A percentile compares a stretch with the other conserved stretches of the same genome.
phyloP scores from a whole-genome alignment of 2,113 vertebrate species.

The Nanger granti region DNA sequence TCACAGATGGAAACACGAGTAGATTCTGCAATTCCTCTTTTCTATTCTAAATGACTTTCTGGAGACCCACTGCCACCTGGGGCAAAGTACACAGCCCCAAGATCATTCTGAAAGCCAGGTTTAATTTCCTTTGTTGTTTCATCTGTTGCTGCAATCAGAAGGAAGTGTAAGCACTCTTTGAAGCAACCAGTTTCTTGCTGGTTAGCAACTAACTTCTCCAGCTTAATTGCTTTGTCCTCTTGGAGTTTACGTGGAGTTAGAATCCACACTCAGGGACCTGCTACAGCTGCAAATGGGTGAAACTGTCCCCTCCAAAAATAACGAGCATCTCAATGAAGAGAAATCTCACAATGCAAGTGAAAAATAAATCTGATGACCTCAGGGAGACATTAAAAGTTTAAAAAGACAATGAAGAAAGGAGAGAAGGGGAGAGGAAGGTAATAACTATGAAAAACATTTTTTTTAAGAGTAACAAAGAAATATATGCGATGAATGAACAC shows the following conservation, averaged over 20 bases:
- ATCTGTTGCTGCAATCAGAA: background rate
- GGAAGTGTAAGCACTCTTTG: background rate
- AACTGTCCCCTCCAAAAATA: background rate
- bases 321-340: background rate
- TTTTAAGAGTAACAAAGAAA: slow-evolving; percentile 26
- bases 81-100: background rate
- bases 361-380: slow-evolving; percentile 49
- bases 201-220: background rate
- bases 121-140: background rate
- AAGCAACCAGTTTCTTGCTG: background rate
- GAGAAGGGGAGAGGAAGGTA: background rate
- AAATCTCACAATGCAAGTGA: slow-evolving; percentile 34
- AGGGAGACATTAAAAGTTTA: slow-evolving; percentile 55
- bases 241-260: background rate
- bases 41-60: background rate
- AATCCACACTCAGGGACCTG: background rate
- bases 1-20: too few relatives aligned
- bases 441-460: background rate
- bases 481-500: slow-evolving; percentile 28
- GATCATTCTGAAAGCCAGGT: background rate
- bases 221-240: background rate
- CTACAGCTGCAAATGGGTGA: background rate
- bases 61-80: background rate
- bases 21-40: background rate
- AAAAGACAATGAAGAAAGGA: slow-evolving; percentile 22